A percentile compares a stretch with the other conserved stretches of the same genome.
These are phyloP conservation scores for Geotrypetes seraphini DNA, from an alignment of 2,797 vertebrate genomes.

Conservation along the genomic window DNA sequence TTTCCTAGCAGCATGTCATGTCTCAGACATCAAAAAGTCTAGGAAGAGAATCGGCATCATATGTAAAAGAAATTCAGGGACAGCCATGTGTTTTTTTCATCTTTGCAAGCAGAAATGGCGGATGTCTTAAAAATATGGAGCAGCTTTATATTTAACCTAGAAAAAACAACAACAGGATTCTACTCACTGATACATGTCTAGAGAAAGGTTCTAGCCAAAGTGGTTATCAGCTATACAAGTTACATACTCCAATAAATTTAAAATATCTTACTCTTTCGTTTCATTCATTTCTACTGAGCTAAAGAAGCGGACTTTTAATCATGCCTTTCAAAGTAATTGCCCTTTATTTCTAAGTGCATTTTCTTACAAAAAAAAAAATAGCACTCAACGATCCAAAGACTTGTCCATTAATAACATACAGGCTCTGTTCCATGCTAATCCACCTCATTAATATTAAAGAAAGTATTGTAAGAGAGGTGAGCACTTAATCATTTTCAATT, in stretches of 20 bases:
- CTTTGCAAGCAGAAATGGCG: neutral
- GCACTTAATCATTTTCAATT: conserved; percentile 64
- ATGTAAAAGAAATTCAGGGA: neutral
- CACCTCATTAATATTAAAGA: conserved; percentile 62
- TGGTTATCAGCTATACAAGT: conserved; percentile 13
- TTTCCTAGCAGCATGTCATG: neutral
- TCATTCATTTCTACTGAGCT: conserved; percentile 27
- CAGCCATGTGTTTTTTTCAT: conserved; percentile 1
- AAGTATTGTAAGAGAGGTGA: conserved; percentile 53
- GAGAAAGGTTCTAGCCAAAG: conserved; percentile 22
- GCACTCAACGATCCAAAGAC: conserved; percentile 53
- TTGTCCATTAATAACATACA: conserved; percentile 60
- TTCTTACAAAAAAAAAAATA: conserved; percentile 45
- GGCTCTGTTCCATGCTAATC: conserved; percentile 54
- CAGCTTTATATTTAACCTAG: conserved; percentile 17
- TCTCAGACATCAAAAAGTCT: conserved; percentile 1
- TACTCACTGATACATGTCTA: conserved; percentile 16
- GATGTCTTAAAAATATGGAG: conserved; percentile 4
- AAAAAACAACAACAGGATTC: conserved; percentile 9
- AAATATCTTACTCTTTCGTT: conserved; percentile 34
- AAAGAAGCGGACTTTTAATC: conserved; percentile 27
- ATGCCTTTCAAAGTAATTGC: conserved; percentile 8
- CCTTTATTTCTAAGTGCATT: conserved; percentile 31
- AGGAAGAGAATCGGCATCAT: conserved; percentile 6
- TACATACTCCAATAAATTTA: conserved; percentile 30